phyloP scores from a whole-genome alignment of 1,140 invertebrate genomes.

The Fopius arisanus region DNA sequence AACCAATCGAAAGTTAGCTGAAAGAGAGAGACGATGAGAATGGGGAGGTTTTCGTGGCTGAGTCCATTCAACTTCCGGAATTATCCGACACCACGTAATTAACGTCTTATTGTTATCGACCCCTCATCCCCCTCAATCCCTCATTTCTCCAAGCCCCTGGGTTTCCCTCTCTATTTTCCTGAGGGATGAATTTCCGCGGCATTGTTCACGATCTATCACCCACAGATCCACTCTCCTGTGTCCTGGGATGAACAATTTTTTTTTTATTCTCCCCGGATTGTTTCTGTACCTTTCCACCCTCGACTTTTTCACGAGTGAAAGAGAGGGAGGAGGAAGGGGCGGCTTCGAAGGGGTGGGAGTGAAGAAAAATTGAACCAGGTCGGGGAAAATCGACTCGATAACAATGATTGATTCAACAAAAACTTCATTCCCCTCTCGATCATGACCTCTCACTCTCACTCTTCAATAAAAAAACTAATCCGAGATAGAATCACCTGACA shows the following conservation, averaged over 20 bases:
- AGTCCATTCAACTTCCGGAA: slow-evolving; percentile 28
- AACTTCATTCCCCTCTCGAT: no score
- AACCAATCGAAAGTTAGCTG: not conserved
- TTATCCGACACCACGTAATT: slow-evolving; percentile 33
- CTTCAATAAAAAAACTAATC: no score
- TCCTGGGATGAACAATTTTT: slow-evolving; percentile 22
- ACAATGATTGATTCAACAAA: no score
- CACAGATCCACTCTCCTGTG: slow-evolving; percentile 15
- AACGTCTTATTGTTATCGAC: slow-evolving; percentile 38
- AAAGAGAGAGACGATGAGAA: not conserved
- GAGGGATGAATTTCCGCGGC: slow-evolving; percentile 24
- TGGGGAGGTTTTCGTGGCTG: not conserved
- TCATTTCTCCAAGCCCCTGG: not conserved
- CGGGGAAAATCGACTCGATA: no score
- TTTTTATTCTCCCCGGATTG: slow-evolving; percentile 9
- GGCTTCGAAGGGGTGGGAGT: not conserved
- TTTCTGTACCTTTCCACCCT: not conserved
- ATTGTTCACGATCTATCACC: slow-evolving; percentile 28
- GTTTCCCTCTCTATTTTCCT: slow-evolving; percentile 16
- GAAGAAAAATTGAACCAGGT: not conserved
- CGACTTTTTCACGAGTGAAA: not conserved
- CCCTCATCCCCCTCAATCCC: not conserved
- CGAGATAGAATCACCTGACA: no score
- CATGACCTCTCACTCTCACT: no score
- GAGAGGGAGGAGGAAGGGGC: not conserved